Conservation (phyloP, 1,140 invertebrate genomes). For the Thalassaphorura encarpata region DNA sequence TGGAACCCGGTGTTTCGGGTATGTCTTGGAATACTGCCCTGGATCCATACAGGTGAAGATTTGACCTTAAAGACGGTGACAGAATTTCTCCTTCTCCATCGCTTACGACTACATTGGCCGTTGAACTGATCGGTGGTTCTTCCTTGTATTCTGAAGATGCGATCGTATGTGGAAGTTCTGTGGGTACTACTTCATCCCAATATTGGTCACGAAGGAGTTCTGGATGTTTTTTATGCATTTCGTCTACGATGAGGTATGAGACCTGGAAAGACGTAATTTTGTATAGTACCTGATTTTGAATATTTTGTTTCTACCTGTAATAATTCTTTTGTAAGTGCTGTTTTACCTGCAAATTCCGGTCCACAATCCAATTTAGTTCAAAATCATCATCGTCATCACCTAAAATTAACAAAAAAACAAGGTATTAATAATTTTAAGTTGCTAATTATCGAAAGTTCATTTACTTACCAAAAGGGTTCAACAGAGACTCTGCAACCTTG, state of each 20-base stretch:
- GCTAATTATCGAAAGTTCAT: no score
- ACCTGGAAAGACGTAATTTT: slow-evolving; percentile 45
- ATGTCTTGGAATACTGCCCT: not conserved
- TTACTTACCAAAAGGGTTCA: slow-evolving; percentile 75
- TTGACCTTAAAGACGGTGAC: slow-evolving; percentile 7
- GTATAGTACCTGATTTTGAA: not conserved
- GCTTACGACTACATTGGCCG: slow-evolving; percentile 66
- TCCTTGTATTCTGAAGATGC: slow-evolving; percentile 64
- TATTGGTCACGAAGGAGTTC: slow-evolving; percentile 75
- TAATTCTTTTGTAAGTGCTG: no score
- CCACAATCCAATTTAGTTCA: slow-evolving; percentile 76
- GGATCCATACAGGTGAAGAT: no score
- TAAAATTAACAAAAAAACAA: no score
- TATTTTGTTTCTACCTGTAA: not conserved
- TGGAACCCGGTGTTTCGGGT: not conserved
- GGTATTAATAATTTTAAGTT: no score
- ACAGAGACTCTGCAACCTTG: slow-evolving; percentile 72
- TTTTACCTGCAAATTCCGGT: slow-evolving; percentile 65
- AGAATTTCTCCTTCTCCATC: slow-evolving; percentile 36
- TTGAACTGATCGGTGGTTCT: slow-evolving; percentile 68
- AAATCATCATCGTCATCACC: slow-evolving; percentile 66
- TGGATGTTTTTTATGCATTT: slow-evolving; percentile 84
- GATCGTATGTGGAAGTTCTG: slow-evolving; percentile 70
- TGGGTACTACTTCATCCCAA: slow-evolving; percentile 77
- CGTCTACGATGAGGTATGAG: slow-evolving; percentile 81